phyloP scores from a whole-genome alignment of 2,797 vertebrate species.

The Aplochiton taeniatus region DNA sequence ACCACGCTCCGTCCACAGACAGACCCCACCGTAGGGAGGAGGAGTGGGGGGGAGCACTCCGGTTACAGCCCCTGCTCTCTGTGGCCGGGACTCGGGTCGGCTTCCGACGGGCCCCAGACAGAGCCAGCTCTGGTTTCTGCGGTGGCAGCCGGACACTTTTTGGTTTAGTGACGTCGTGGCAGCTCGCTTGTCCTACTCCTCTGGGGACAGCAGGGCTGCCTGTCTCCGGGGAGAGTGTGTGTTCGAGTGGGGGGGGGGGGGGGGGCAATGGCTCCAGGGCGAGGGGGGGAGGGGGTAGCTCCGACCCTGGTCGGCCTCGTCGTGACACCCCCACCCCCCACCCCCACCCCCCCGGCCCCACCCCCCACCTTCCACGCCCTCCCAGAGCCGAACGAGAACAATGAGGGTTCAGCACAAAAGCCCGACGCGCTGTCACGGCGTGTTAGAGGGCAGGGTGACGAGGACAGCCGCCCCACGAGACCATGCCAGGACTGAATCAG shows the following conservation, averaged over 20 bases:
- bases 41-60: neutral
- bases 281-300: conserved; percentile 18
- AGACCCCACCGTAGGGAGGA: too few species aligned
- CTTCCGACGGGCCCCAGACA: neutral
- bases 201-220: conserved; percentile 52
- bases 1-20: too few species aligned
- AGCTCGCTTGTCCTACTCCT: conserved; percentile 40
- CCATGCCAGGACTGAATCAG: conserved; percentile 70
- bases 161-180: conserved; percentile 34
- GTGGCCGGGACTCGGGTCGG: too few species aligned
- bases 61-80: neutral
- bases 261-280: neutral
- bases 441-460: conserved; percentile 45
- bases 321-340: conserved; percentile 14
- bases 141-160: conserved; percentile 40
- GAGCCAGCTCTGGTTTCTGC: conserved; percentile 29
- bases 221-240: conserved; percentile 25
- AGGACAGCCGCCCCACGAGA: conserved; percentile 60
- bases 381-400: conserved; percentile 42
- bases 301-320: too few species aligned
- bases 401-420: conserved; percentile 59
- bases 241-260: conserved; percentile 15
- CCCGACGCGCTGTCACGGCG: conserved; percentile 52
- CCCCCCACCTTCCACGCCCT: conserved; percentile 22
- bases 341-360: too few species aligned